phyloP scores from a whole-genome alignment of 2,113 vertebrate species.

The Odontesthes bonariensis region DNA sequence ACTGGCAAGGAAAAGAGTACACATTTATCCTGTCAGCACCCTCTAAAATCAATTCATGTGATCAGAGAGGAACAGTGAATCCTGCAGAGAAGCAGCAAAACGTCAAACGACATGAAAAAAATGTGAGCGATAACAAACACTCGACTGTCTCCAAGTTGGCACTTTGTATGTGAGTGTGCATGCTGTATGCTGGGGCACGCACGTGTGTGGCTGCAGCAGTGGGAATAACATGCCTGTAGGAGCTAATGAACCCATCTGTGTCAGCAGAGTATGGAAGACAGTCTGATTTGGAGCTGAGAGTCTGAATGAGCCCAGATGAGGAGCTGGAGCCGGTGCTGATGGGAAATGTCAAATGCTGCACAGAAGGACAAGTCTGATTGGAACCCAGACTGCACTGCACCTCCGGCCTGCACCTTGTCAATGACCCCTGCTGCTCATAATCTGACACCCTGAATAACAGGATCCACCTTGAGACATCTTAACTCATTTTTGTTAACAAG shows the following conservation, averaged over 20 bases:
- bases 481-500: conserved; percentile 36
- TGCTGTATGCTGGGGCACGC: not conserved
- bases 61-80: conserved; percentile 37
- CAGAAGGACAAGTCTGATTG: conserved; percentile 62
- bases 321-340: conserved; percentile 46
- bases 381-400: conserved; percentile 34
- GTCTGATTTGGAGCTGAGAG: conserved; percentile 33
- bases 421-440: conserved; percentile 37
- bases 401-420: conserved; percentile 33
- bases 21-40: conserved; percentile 38
- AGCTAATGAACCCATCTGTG: conserved; percentile 66
- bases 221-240: conserved; percentile 52
- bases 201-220: not conserved
- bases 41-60: conserved; percentile 47
- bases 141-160: conserved; percentile 25
- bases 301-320: conserved; percentile 50
- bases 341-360: conserved; percentile 56
- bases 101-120: conserved; percentile 45
- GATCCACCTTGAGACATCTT: conserved; percentile 46
- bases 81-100: conserved; percentile 32
- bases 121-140: conserved; percentile 47
- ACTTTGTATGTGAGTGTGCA: conserved; percentile 27
- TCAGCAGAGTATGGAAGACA: conserved; percentile 56
- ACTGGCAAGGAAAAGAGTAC: conserved; percentile 7
- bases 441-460: conserved; percentile 48